Percentiles rank a stretch among this genome's conserved stretches.
These are phyloP conservation scores for Chaetura pelagica DNA, from an alignment of 2,113 vertebrate species.

Conservation along the genomic window DNA sequence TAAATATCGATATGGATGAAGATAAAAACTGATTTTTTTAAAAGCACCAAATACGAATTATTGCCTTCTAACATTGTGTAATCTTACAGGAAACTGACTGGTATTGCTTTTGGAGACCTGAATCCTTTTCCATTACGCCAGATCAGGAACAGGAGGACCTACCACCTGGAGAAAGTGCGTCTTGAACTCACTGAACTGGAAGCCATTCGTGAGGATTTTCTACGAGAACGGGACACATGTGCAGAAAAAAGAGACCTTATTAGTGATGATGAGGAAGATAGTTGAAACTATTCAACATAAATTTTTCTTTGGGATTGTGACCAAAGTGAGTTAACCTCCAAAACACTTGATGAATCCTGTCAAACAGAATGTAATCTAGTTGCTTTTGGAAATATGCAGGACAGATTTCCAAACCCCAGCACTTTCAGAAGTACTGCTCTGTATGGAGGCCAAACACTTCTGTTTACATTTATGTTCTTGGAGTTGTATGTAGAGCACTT, in stretches of 20 bases:
- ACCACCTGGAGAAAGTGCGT: slow-evolving; percentile 95
- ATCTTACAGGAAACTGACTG: slow-evolving; percentile 87
- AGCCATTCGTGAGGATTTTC: slow-evolving; percentile 93
- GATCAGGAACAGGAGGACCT: slow-evolving; percentile 92
- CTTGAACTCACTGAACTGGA: slow-evolving; percentile 94
- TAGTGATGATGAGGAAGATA: slow-evolving; percentile 96
- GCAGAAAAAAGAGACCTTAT: slow-evolving; percentile 87
- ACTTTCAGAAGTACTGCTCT: slow-evolving; percentile 23
- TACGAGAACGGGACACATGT: slow-evolving; percentile 88
- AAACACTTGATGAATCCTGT: neutral
- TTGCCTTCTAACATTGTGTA: neutral
- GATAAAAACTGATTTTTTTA: neutral
- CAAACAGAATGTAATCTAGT: slow-evolving; percentile 3
- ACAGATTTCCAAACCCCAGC: slow-evolving; percentile 52
- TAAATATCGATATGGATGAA: neutral
- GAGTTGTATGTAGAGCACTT: slow-evolving; percentile 22
- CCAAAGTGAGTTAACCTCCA: slow-evolving; percentile 44
- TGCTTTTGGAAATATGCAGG: slow-evolving; percentile 63
- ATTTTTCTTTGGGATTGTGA: neutral
- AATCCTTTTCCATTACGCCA: slow-evolving; percentile 96
- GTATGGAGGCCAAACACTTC: slow-evolving; percentile 28
- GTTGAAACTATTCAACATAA: slow-evolving; percentile 46
- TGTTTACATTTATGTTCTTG: slow-evolving; percentile 42
- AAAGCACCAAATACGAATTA: neutral
- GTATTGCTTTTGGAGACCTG: slow-evolving; percentile 93